Base-by-base conservation (phyloP, 1,140 invertebrate genomes). In the Condylostylus longicornis region DNA sequence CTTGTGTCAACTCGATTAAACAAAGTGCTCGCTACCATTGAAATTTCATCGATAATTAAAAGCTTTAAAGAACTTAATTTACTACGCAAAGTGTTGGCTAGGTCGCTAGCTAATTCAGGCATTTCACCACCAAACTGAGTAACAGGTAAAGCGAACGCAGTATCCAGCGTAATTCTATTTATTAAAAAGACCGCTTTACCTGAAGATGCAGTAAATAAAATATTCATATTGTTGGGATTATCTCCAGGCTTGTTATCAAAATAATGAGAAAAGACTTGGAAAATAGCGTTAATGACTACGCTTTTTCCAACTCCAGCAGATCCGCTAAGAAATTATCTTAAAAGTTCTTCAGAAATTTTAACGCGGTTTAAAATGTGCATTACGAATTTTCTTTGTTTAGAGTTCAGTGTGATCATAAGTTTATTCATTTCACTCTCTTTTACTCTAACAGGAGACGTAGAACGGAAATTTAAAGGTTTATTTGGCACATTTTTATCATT, bases 101-200 rank as follows among this genome's bases (percentile, higher is more conserved):
- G 35, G 33, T 28, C 46, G 43, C 15, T 30, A 6, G 29, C 6
- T 6, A 32, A 27, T 10, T 28, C 18, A 23, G 22, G 33, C 38
- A 32, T 38, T 18, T 35, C 13, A 14, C 25, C 19, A 20, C 17
- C 14, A 13, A 38, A 37, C 31, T 53, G 43, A 37, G 37, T 42
- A 1, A 47, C 28, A 14, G 49, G 51, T 15, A 58, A 40, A 28
- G 33, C 32, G 36, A 55, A 56, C 17, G 48, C 42, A 25, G 38
- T 38, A 35, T 60, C 57, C 21, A 58, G 27, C 13, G 50, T 60
- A 33, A 47, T 39, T 18, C 55, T 55, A 21, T 29, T 33, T 17
- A 56, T 41, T 29, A 38, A 41, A 35, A 47, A 46, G 10, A 54
- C 54, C 9, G 57, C 57, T 47, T 55, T 59, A n/a, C 59, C 57